phyloP scores from a whole-genome alignment of 1,140 invertebrate genomes.

The Bathynomus jamesi region DNA sequence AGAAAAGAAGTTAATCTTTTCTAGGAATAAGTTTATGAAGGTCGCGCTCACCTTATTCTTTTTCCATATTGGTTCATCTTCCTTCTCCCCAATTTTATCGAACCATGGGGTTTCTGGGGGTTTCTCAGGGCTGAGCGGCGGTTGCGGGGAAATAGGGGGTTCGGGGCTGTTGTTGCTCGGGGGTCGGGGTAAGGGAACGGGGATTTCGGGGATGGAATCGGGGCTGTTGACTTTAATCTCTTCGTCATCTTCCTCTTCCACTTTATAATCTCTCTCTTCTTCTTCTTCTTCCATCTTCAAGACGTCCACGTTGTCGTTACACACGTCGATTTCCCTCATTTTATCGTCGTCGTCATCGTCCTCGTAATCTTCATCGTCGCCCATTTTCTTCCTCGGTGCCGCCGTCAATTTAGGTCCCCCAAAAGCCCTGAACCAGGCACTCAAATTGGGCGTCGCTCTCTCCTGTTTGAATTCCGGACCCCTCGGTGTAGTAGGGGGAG shows the following conservation, averaged over 20 bases:
- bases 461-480: conserved; percentile 46
- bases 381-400: conserved; percentile 40
- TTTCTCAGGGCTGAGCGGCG: conserved; percentile 28
- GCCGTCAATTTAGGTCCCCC: conserved; percentile 59
- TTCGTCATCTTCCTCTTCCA: conserved; percentile 35
- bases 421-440: conserved; percentile 84
- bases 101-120: conserved; percentile 36
- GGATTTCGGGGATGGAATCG: conserved; percentile 7
- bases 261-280: conserved; percentile 35
- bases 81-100: conserved; percentile 36
- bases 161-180: conserved; percentile 19
- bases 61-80: conserved; percentile 42
- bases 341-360: conserved; percentile 26
- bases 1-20: no score
- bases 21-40: no score
- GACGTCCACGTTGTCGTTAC: conserved; percentile 15
- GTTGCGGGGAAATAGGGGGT: conserved; percentile 29
- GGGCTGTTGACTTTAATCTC: conserved; percentile 24
- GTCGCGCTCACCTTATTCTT: conserved; percentile 57
- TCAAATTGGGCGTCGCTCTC: conserved; percentile 71
- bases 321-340: conserved; percentile 18
- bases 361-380: conserved; percentile 24
- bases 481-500: conserved; percentile 36
- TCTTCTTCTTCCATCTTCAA: conserved; percentile 13
- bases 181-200: conserved; percentile 16